Evolutionary conservation across 37 sponge, comb jelly and placozoan genomes (phyloP), one percentile per base, ranked within the genome.

Genomic region (Oscarella lobularis): DNA sequence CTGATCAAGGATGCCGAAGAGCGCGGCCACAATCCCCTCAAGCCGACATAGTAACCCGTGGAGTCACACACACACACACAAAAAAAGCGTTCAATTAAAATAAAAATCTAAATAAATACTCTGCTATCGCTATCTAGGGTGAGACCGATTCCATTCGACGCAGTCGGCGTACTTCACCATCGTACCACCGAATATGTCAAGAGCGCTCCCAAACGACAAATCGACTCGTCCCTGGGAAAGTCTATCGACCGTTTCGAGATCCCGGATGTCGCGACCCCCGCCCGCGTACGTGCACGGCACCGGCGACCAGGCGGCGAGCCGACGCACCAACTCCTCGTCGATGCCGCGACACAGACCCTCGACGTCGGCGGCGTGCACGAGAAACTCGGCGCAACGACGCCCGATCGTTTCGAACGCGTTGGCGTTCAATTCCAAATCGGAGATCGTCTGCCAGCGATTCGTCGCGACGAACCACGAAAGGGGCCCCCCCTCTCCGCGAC

Each of bases 321-420:
- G 9, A 32, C 31, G n/a, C 33, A 68, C 71, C 5, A 68, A 34
- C 6, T 20, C 33, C 71, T 68, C 71, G 29, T 68, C 71, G 6
- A 68, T 68, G n/a, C 71, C 71, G 31, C 71, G 6, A 34, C 71
- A 68, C 71, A 68, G 29, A n/a, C 71, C 71, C 29, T 68, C 71
- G 33, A 68, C 71, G 31, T 68, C 71, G 29, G 71, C 71, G 33
- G 71, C 71, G 31, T 68, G 71, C 5, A 68, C 29, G 33, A 68
- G 29, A 14, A 68, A 68, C 29, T 68, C 71, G 71, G n/a, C 6
- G 31, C 71, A 68, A 14, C 6, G 31, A 5, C n/a, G 6, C 29
- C 33, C 71, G 4, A 68, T 5, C 29, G 4, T 32, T 30, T 14
- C 35, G 4, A 68, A 20, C 6, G 35, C 4, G 35, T 68, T 4